These are phyloP conservation scores for Sepiola atlantica DNA, from an alignment of 2,888 invertebrate species.

Conservation along the genomic window DNA sequence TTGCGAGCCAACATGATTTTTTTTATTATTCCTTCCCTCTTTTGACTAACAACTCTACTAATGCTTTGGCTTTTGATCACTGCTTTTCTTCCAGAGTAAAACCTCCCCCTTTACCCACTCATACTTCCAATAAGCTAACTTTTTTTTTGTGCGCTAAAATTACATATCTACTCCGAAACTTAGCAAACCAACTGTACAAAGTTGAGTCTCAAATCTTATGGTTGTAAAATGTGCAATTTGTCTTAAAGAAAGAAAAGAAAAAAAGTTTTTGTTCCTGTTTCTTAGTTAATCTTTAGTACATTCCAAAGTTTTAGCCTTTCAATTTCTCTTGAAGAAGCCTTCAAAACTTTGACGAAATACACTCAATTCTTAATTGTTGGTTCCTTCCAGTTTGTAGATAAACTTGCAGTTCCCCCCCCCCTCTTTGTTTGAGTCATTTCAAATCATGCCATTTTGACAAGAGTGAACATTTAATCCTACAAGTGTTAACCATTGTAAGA, in stretches of 20 bases:
- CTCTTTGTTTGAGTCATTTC: not conserved
- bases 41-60: conserved; percentile 43
- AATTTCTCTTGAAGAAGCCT: not conserved
- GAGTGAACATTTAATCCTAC: not conserved
- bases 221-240: too few species aligned
- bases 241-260: too few species aligned
- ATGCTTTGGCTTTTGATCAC: conserved; percentile 38
- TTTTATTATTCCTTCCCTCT: not conserved
- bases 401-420: conserved; percentile 5
- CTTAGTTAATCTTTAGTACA: not conserved
- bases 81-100: conserved; percentile 32
- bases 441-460: conserved; percentile 15
- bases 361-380: not conserved
- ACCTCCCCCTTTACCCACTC: not conserved
- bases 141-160: not conserved
- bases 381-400: not conserved
- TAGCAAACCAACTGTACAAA: not conserved
- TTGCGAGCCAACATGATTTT: conserved; percentile 47
- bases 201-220: not conserved
- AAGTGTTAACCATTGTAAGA: not conserved
- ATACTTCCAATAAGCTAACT: not conserved
- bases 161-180: not conserved
- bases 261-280: too few species aligned
- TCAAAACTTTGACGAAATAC: not conserved
- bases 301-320: conserved; percentile 16